A percentile compares a stretch with the other conserved stretches of the same genome.
Evolutionary conservation across 2,888 invertebrate species (phyloP).

Genomic region (Cartodere bifasciata): DNA sequence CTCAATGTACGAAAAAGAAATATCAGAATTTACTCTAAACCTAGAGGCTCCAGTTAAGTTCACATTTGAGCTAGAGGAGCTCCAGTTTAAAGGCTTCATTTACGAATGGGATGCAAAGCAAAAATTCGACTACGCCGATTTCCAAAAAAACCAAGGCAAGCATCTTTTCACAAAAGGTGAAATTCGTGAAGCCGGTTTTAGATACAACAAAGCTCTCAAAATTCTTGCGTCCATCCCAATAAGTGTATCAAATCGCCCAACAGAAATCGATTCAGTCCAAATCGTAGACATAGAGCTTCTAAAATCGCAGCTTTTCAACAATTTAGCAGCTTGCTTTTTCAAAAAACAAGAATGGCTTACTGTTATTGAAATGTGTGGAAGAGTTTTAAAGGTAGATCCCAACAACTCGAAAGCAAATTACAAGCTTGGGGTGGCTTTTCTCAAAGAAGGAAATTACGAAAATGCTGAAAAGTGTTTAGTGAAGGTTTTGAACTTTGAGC

Average conservation of each 20-base stretch:
- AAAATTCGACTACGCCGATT: constrained; percentile 33
- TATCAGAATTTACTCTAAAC: constrained; percentile 33
- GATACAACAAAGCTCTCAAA: constrained; percentile 63
- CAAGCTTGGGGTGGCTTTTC: constrained; percentile 38
- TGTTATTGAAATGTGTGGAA: constrained; percentile 48
- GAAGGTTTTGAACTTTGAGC: constrained; percentile 44
- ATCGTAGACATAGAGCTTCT: constrained; percentile 42
- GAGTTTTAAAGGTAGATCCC: constrained; percentile 30
- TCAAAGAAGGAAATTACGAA: constrained; percentile 48
- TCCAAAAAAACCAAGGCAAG: constrained; percentile 42
- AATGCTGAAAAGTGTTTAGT: constrained; percentile 49
- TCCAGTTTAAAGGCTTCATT: constrained; percentile 33
- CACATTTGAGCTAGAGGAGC: constrained; percentile 29
- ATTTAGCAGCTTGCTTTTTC: constrained; percentile 71
- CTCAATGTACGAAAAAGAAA: constrained; percentile 38
- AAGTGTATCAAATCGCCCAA: constrained; percentile 32
- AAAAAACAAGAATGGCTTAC: constrained; percentile 52
- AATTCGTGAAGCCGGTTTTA: constrained; percentile 53
- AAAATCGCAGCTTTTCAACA: constrained; percentile 61
- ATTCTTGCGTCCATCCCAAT: constrained; percentile 52
- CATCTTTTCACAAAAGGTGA: constrained; percentile 50
- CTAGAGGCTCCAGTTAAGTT: constrained; percentile 26
- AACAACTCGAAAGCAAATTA: constrained; percentile 39
- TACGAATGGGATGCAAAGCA: constrained; percentile 33
- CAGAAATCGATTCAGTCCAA: constrained; percentile 38